Percentiles rank a stretch among this genome's conserved stretches.
Evolutionary conservation across 35 echinoderm and acorn worm genomes (phyloP).

Genomic region (Acanthaster planci): DNA sequence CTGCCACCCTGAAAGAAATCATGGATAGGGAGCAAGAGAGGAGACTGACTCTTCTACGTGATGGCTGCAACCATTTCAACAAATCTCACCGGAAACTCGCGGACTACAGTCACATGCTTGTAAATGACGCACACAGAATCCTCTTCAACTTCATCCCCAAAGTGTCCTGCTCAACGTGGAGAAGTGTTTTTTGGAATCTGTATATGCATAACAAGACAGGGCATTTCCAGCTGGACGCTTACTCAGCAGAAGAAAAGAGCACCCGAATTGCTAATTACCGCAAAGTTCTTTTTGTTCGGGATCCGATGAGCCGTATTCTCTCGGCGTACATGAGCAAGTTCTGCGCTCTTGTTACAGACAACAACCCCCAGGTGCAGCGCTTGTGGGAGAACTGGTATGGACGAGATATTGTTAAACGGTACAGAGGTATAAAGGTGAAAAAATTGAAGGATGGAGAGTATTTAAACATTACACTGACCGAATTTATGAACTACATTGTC

Average conservation of each 20-base stretch:
- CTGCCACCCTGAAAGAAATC: not conserved
- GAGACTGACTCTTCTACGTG: not conserved
- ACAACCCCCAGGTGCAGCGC: slow-evolving; percentile 6
- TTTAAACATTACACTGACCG: slow-evolving; percentile 58
- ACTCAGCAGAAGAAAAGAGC: slow-evolving; percentile 5
- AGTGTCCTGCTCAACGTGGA: slow-evolving; percentile 61
- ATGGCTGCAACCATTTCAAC: slow-evolving; percentile 16
- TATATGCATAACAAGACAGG: not conserved
- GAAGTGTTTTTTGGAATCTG: slow-evolving; percentile 20
- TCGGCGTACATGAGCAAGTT: slow-evolving; percentile 82
- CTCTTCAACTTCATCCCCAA: slow-evolving; percentile 62
- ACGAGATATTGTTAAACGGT: slow-evolving; percentile 31
- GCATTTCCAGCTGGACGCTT: not conserved
- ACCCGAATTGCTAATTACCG: slow-evolving; percentile 47
- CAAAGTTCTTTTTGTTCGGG: slow-evolving; percentile 76
- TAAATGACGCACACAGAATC: slow-evolving; percentile 42
- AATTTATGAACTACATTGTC: slow-evolving; percentile 64
- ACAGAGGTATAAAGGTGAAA: slow-evolving; percentile 3
- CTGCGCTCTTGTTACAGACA: not conserved
- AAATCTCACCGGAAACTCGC: not conserved
- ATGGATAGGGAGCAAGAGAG: slow-evolving; percentile 3
- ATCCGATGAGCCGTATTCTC: slow-evolving; percentile 61
- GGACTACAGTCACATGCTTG: slow-evolving; percentile 1
- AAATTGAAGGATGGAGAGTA: not conserved
- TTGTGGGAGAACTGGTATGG: slow-evolving; percentile 63